Base-by-base conservation (phyloP, 2,113 vertebrate species). In the Xerus inauris region DNA sequence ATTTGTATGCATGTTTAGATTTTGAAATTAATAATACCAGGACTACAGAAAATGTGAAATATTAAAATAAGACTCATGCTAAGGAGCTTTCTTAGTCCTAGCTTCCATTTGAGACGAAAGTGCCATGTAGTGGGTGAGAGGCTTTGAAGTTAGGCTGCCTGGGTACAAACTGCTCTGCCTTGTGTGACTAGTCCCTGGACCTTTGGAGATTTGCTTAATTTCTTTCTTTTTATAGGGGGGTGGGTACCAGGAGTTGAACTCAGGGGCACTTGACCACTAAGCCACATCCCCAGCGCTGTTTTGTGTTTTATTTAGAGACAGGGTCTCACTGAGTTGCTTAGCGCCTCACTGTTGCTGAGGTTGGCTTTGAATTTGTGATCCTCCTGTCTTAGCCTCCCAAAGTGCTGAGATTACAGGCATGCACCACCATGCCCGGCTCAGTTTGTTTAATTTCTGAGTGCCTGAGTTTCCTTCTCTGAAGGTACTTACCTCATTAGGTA, bases 11-110 rank as follows among this genome's bases (percentile, higher is more conserved):
- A 16, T 91, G 30, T 64, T 30, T 87, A 69, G 30, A 2, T n/a
- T 83, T 85, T 94, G 84, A 91, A 65, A 51, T 84, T 84, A 94
- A 87, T 81, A 89, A 69, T 13, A 30, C 3, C 13, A 73, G 16
- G 47, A 49, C 49, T 94, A 26, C 59, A 89, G 65, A 87, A 64
- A 81, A 72, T 47, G 0, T 67, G 32, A 24, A 59, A 49, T 79
- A 35, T 93, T 91, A 88, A 94, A 83, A 35, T 87, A 64, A 92
- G 82, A n/a, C 57, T 49, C 24, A 62, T 89, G 16, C 38, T 42
- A 38, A 85, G 87, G 76, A 51, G 38, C 51, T 47, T 2, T 24
- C 6, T 45, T 49, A 32, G 79, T 51, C 69, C 67, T 88, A 30
- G 5, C 26, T 19, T 92, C 54, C 30, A 1, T 67, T 54, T 75